Conservation (phyloP, 2,888 invertebrate genomes). For the Hypomecis atomaria region DNA sequence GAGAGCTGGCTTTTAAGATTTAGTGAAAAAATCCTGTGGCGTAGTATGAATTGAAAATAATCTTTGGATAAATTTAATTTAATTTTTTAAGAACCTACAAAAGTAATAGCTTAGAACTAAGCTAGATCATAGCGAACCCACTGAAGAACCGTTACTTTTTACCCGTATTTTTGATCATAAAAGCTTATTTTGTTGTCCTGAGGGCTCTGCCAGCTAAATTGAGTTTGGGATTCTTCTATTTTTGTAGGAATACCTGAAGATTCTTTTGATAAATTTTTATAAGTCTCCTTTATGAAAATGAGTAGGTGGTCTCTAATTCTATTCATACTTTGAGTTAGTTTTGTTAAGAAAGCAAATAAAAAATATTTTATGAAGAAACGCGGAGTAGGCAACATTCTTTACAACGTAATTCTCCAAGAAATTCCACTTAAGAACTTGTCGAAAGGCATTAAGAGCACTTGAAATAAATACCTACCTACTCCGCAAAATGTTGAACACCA, state of each 20-base stretch:
- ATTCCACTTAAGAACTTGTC: constrained; percentile 21
- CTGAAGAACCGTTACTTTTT: neutral
- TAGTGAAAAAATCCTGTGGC: no score
- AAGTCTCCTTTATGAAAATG: no score
- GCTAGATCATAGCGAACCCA: neutral
- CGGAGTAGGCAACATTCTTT: constrained; percentile 1
- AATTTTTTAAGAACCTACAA: neutral
- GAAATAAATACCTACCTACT: constrained; percentile 15
- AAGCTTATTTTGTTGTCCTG: neutral
- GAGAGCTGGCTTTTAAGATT: no score
- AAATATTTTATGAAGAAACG: constrained; percentile 13
- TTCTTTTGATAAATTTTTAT: no score
- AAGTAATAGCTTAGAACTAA: neutral
- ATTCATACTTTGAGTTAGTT: no score
- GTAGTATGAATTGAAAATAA: no score
- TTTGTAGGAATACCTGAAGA: neutral
- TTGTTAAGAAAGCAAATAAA: neutral
- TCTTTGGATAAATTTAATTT: no score
- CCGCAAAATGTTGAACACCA: constrained; percentile 23
- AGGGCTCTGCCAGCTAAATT: neutral
- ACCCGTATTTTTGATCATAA: neutral
- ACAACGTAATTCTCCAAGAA: constrained; percentile 12
- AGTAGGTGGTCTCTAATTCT: no score
- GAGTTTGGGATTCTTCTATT: neutral
- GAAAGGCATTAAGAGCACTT: constrained; percentile 31